Evolutionary conservation across 1,140 invertebrate species (phyloP).

Genomic region (Drosophila nigrodunni): DNA sequence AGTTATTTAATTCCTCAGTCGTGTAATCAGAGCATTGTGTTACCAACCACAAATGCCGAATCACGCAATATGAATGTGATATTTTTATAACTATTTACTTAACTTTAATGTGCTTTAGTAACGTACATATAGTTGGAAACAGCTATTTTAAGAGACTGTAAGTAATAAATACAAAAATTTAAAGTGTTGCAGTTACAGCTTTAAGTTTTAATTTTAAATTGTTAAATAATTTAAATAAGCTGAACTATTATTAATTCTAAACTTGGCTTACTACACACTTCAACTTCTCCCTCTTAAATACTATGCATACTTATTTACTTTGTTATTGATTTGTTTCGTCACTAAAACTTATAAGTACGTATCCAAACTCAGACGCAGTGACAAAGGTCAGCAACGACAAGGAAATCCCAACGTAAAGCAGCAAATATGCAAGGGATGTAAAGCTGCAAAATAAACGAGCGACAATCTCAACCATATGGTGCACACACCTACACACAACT

Average conservation of each 20-base stretch:
- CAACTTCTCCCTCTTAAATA: too few relatives aligned
- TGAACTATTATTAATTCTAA: too few relatives aligned
- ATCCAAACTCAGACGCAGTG: conserved; percentile 14
- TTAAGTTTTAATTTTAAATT: too few relatives aligned
- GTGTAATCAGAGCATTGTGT: conserved; percentile 18
- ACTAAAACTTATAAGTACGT: background rate
- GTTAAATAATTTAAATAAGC: too few relatives aligned
- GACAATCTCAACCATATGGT: conserved; percentile 62
- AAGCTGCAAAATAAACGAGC: conserved; percentile 17
- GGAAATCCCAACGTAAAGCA: conserved; percentile 17
- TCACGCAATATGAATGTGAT: background rate
- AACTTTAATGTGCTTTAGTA: background rate
- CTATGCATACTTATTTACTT: background rate
- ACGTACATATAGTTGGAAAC: background rate
- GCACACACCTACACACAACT: conserved; percentile 12
- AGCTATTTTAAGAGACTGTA: background rate
- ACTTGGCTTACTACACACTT: too few relatives aligned
- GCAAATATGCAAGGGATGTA: conserved; percentile 25
- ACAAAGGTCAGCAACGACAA: conserved; percentile 35
- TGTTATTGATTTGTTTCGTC: background rate
- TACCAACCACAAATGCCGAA: conserved; percentile 20
- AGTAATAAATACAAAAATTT: too few relatives aligned
- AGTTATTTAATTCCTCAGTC: conserved; percentile 10
- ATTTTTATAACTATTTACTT: conserved; percentile 5
- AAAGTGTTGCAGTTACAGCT: too few relatives aligned